phyloP scores from a whole-genome alignment of 2,888 invertebrate genomes.

The Drosophila neotestacea region DNA sequence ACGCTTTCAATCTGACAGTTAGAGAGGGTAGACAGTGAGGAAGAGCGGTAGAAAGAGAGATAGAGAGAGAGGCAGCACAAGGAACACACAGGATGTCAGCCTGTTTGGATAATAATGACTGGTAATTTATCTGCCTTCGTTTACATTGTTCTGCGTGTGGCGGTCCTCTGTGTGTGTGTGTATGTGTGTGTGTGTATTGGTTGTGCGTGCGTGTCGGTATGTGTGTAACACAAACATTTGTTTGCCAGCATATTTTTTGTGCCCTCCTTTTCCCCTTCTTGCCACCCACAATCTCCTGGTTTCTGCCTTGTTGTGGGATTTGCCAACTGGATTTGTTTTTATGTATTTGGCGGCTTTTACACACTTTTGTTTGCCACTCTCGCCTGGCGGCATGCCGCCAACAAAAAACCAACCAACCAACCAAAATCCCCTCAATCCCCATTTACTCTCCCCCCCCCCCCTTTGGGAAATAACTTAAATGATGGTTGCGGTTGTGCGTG shows the following conservation, averaged over 20 bases:
- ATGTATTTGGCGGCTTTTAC: conserved; percentile 49
- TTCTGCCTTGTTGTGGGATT: conserved; percentile 29
- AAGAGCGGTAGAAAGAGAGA: neutral
- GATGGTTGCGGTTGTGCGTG: conserved; percentile 75
- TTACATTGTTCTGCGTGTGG: conserved; percentile 61
- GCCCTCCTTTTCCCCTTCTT: neutral
- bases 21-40: neutral
- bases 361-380: conserved; percentile 46
- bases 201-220: conserved; percentile 64
- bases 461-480: conserved; percentile 43
- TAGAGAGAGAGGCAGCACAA: neutral
- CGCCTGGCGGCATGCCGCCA: conserved; percentile 44
- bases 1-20: conserved; percentile 49
- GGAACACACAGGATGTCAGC: conserved; percentile 59
- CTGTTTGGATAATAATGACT: conserved; percentile 76
- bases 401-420: conserved; percentile 23
- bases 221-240: conserved; percentile 70
- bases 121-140: conserved; percentile 80
- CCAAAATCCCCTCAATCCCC: conserved; percentile 16
- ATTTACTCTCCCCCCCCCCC: neutral
- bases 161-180: neutral
- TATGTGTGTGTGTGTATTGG: conserved; percentile 21
- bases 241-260: conserved; percentile 62
- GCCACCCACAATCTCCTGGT: neutral
- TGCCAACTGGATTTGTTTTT: conserved; percentile 71